These are phyloP conservation scores for Ceratotherium simum DNA, from an alignment of 2,113 vertebrate species.

Conservation along the genomic window DNA sequence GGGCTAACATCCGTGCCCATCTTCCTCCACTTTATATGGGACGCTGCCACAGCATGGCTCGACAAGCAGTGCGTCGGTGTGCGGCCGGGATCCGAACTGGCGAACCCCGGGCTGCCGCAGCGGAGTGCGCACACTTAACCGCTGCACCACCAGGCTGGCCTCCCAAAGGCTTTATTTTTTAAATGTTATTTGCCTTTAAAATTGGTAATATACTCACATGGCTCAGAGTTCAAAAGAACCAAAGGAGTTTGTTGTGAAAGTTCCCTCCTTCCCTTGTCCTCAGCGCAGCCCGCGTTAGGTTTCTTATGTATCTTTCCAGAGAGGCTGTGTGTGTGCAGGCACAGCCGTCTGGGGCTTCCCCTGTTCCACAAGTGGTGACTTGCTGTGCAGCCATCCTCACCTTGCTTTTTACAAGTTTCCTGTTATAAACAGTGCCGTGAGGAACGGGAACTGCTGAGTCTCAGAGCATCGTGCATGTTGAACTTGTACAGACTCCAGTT, in stretches of 20 bases:
- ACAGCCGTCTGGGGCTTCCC: too few species aligned
- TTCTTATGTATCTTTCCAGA: background rate
- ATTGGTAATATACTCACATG: background rate
- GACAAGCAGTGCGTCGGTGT: too few species aligned
- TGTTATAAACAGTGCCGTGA: background rate
- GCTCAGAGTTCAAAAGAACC: background rate
- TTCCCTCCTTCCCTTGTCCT: background rate
- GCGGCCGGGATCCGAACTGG: too few species aligned
- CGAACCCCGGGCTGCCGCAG: too few species aligned
- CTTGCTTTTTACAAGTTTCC: background rate
- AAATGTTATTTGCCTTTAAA: background rate
- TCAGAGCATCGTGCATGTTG: background rate
- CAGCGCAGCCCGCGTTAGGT: background rate
- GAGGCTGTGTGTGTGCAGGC: accelerated
- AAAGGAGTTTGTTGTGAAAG: background rate
- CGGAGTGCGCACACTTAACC: too few species aligned
- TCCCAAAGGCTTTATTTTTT: background rate
- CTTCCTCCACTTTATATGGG: too few species aligned
- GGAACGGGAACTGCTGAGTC: background rate
- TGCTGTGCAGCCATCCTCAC: background rate
- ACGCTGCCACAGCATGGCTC: too few species aligned
- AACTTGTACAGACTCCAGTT: background rate
- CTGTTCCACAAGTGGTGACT: background rate
- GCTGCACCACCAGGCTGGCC: too few species aligned
- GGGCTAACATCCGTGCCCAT: too few species aligned